Evolutionary conservation across 2,113 vertebrate species (phyloP), one percentile per base, ranked within the genome.

Genomic region (Psephotus haematonotus): DNA sequence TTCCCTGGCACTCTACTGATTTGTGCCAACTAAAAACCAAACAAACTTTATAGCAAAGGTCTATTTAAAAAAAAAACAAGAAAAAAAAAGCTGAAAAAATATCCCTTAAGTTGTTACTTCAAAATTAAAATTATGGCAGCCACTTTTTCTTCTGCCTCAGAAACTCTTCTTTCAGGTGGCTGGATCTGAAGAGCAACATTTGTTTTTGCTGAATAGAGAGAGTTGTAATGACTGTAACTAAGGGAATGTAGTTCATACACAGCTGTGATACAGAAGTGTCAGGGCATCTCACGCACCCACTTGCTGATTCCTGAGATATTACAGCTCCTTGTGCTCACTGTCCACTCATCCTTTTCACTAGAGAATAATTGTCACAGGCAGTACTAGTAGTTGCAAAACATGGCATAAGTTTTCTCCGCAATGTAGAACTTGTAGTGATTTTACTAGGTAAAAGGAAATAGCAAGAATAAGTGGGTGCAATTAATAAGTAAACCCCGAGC

Each of bases 221-320:
- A 69, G 5, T 72, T 90, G 5, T 62, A 79, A 74, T 63, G 27
- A 17, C 19, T 7, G 5, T 57, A 65, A 52, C 15, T 82, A 80
- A 59, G 49, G 64, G 31, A 46, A 83, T 3, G 11, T 70, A 12
- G 80, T 91, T 91, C 31, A n/a, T 39, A 57, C 33, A 35, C 11
- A 37, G 24, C 33, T 43, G n/a, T 35, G 41, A 20, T 53, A 13
- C 1, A 17, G 47, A 80, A 69, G 6, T 79, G 31, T 82, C 41
- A 49, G 64, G 35, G 24, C 62, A 28, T 53, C 62, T 88, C 2
- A 4, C 28, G 22, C 18, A 59, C 0, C 0, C 35, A 8, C 12
- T 82, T 0, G 0, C 28, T 57, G 20, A 22, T 67, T 64, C 74
- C 31, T 75, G 55, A 67, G 69, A 7, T 52, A n/a, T 9, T 37